phyloP scores from a whole-genome alignment of 1,140 invertebrate genomes.

The Cherax destructor region DNA sequence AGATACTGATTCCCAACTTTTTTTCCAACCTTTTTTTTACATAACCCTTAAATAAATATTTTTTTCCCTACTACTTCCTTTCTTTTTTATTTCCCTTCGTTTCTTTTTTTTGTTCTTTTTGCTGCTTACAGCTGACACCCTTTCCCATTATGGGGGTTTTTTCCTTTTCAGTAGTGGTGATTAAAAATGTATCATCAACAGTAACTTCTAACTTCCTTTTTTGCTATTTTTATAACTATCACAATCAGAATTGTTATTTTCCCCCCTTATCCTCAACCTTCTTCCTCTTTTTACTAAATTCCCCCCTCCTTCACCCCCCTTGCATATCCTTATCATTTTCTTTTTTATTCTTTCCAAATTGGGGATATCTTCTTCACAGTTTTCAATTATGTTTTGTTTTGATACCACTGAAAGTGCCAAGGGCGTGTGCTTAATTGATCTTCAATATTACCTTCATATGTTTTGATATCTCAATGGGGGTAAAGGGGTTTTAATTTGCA shows the following conservation, averaged over 20 bases:
- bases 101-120: constrained; percentile 63
- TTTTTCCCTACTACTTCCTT: constrained; percentile 46
- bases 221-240: background rate
- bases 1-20: constrained; percentile 63
- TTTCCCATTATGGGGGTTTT: background rate
- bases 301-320: background rate
- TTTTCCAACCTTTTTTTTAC: constrained; percentile 60
- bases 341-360: background rate
- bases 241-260: background rate
- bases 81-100: constrained; percentile 59
- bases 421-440: background rate
- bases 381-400: background rate
- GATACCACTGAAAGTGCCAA: background rate
- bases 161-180: background rate
- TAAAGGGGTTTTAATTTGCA: too few relatives aligned
- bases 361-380: background rate
- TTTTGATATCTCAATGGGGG: constrained; percentile 47
- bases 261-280: background rate
- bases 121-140: background rate
- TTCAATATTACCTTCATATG: constrained; percentile 4
- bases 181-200: background rate
- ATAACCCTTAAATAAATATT: constrained; percentile 62
- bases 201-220: background rate
- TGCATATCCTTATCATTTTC: background rate
- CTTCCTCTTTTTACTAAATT: background rate